Base-by-base conservation (phyloP, 2,113 vertebrate species). In the Procavia capensis region DNA sequence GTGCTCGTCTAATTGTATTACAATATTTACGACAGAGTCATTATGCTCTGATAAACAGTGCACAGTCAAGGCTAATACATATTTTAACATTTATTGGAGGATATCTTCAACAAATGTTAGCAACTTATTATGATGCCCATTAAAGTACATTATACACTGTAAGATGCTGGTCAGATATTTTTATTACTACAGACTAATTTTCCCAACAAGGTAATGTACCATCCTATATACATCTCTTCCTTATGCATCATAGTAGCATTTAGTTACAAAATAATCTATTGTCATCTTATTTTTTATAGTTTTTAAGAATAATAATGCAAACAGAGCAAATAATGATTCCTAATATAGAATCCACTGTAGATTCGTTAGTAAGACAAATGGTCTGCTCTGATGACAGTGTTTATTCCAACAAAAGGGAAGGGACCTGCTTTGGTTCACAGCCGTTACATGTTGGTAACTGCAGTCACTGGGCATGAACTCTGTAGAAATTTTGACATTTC, bases 211-310 rank as follows among this genome's bases (percentile, higher is more conserved):
- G 59, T 83, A 63, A 82, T 72, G 6, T 50, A 90, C 61, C 39
- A 63, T 87, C 36, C 45, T 61, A 43, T 34, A 59, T 83, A 93
- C 87, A 93, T 95, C 81, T 95, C 66, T 88, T 70, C 36, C 47
- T 92, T 88, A 78, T 64, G 54, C 27, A 79, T 79, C 78, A 36
- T 91, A 94, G 92, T 45, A 95, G 61, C 90, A 91, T 83, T 94
- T 83, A 85, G 54, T 70, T 95, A 89, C 59, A 93, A 95, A 96
- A 76, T 91, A 81, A 89, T 95, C 95, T 85, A 87, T 96, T 94
- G 57, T 17, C 63, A 90, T 96, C 90, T 94, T 85, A 66, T 89
- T 87, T 92, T 92, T 88, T 72, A 59, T 94, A 34, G 47, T 86
- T 94, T 96, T 94, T 63, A 94, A 87, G 92, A 74, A 64, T 78